Evolutionary conservation across 2,888 invertebrate genomes (phyloP).

Genomic region (Lasius fuliginosus): DNA sequence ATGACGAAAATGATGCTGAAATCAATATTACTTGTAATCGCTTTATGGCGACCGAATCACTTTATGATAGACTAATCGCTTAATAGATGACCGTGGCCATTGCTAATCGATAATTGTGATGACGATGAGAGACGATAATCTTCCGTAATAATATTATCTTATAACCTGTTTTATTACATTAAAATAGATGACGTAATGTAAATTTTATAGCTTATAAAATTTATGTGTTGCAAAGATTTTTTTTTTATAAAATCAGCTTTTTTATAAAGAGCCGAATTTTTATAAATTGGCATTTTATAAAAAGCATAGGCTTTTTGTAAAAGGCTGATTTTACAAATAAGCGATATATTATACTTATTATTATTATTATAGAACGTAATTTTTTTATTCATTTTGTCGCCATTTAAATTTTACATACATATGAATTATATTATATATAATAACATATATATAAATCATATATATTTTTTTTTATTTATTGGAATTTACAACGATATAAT

Average conservation of each 20-base stretch:
- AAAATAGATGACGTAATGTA: neutral
- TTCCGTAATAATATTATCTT: constrained; percentile 3
- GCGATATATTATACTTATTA: neutral
- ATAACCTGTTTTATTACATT: neutral
- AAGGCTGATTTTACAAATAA: constrained; percentile 1
- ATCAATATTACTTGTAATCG: constrained; percentile 29
- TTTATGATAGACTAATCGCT: constrained; percentile 7
- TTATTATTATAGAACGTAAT: neutral
- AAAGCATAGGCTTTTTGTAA: neutral
- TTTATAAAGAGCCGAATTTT: neutral
- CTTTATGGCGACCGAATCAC: constrained; percentile 8
- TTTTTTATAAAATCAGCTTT: neutral
- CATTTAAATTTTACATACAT: neutral
- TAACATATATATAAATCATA: no score
- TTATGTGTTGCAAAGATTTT: neutral
- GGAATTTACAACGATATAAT: neutral
- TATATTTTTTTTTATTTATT: no score
- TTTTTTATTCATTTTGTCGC: neutral
- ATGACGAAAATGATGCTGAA: constrained; percentile 30
- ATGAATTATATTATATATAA: no score
- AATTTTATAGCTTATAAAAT: neutral
- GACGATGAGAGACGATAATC: constrained; percentile 1
- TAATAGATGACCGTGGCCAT: neutral
- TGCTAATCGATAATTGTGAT: constrained; percentile 18
- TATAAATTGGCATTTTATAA: neutral